Conservation (phyloP, 2,797 vertebrate species). For the Acipenser transmontanus region DNA sequence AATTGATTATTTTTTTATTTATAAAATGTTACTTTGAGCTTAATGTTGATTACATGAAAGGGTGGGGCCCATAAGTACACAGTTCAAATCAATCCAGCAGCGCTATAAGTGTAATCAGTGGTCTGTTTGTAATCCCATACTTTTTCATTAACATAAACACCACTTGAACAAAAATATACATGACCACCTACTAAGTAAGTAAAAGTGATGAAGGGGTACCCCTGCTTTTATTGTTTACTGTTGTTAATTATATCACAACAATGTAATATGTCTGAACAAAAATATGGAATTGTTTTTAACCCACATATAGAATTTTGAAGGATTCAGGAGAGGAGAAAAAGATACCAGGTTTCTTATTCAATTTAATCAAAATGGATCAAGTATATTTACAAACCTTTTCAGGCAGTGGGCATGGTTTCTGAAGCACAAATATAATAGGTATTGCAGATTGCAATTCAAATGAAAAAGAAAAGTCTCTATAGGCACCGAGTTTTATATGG, state of each 20-base stretch:
- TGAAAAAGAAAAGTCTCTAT: no score
- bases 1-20: no score
- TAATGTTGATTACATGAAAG: conserved; percentile 54
- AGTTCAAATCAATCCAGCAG: conserved; percentile 50
- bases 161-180: conserved; percentile 88
- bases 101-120: conserved; percentile 60
- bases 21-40: conserved; percentile 2
- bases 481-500: no score
- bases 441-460: no score
- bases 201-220: conserved; percentile 58
- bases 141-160: conserved; percentile 89
- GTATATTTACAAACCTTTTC: no score
- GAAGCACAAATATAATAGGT: no score
- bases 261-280: conserved; percentile 1
- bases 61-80: conserved; percentile 50
- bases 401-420: no score
- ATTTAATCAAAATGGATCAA: no score
- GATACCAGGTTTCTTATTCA: neutral
- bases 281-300: neutral
- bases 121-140: conserved; percentile 86
- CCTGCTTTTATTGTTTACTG: conserved; percentile 48
- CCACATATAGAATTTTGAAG: neutral
- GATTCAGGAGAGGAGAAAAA: neutral
- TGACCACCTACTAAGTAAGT: conserved; percentile 82
- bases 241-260: conserved; percentile 60